Percentiles rank a stretch among this genome's conserved stretches.
phyloP scores from a whole-genome alignment of 2,113 vertebrate genomes.

The Naja naja region DNA sequence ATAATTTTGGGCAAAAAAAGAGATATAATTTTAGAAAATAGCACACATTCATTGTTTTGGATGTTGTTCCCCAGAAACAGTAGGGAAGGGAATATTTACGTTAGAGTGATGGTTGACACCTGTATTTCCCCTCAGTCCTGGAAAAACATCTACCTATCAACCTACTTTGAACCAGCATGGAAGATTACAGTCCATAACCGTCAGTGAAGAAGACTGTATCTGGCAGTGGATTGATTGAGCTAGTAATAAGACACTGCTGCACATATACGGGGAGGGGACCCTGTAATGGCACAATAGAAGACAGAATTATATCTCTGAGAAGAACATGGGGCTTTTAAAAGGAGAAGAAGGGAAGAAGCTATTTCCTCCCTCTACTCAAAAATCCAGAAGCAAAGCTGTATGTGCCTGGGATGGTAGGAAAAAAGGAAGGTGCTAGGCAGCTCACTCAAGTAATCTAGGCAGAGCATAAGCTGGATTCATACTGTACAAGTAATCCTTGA shows the following conservation, averaged over 20 bases:
- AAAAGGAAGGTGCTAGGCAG: neutral
- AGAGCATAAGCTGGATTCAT: neutral
- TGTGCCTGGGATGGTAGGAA: neutral
- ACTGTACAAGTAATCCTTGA: neutral
- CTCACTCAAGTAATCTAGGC: neutral
- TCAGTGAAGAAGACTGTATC: neutral
- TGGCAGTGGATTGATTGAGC: neutral
- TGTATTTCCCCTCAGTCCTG: neutral
- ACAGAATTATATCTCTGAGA: neutral
- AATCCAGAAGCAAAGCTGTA: neutral
- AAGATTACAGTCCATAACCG: neutral
- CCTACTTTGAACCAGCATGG: neutral
- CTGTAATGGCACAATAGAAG: neutral
- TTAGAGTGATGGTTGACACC: neutral
- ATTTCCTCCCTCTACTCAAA: neutral
- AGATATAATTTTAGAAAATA: neutral
- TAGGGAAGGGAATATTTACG: neutral
- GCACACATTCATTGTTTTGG: neutral
- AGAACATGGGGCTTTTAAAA: neutral
- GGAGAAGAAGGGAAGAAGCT: neutral
- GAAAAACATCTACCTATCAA: neutral
- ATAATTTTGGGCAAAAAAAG: neutral
- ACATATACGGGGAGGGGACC: neutral
- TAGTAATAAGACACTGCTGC: neutral
- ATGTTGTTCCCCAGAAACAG: neutral